Percentiles rank a stretch among this genome's conserved stretches.
Evolutionary conservation across 2,113 vertebrate species (phyloP).

Genomic region (Ammodytes dubius): DNA sequence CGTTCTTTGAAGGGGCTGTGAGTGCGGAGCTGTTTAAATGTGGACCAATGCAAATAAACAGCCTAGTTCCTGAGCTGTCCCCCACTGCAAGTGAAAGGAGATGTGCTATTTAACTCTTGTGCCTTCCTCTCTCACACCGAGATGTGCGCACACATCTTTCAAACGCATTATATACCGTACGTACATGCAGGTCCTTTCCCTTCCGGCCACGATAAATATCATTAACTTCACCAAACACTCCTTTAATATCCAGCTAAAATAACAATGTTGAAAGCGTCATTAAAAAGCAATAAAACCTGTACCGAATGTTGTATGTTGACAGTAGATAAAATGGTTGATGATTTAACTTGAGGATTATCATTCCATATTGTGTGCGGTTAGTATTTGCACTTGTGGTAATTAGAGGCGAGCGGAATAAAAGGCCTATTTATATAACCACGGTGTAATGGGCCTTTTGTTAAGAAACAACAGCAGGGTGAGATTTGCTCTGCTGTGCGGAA

Average conservation of each 20-base stretch:
- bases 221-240: conserved; percentile 48
- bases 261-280: conserved; percentile 38
- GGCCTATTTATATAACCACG: conserved; percentile 31
- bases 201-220: conserved; percentile 45
- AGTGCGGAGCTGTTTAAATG: conserved; percentile 76
- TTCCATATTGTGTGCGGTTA: conserved; percentile 39
- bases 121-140: conserved; percentile 16
- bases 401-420: conserved; percentile 58
- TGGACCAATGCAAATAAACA: conserved; percentile 80
- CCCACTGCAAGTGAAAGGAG: conserved; percentile 53
- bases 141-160: conserved; percentile 58
- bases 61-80: conserved; percentile 72
- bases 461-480: conserved; percentile 71
- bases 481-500: conserved; percentile 72
- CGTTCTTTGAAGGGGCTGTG: conserved; percentile 73
- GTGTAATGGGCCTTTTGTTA: conserved; percentile 56
- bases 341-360: conserved; percentile 57
- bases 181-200: conserved; percentile 22
- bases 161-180: conserved; percentile 35
- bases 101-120: conserved; percentile 54
- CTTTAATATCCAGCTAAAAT: conserved; percentile 36
- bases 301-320: conserved; percentile 53
- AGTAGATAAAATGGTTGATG: conserved; percentile 59
- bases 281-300: conserved; percentile 51
- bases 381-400: conserved; percentile 63